phyloP scores from a whole-genome alignment of 2,113 vertebrate genomes.

The Otocyon megalotis region DNA sequence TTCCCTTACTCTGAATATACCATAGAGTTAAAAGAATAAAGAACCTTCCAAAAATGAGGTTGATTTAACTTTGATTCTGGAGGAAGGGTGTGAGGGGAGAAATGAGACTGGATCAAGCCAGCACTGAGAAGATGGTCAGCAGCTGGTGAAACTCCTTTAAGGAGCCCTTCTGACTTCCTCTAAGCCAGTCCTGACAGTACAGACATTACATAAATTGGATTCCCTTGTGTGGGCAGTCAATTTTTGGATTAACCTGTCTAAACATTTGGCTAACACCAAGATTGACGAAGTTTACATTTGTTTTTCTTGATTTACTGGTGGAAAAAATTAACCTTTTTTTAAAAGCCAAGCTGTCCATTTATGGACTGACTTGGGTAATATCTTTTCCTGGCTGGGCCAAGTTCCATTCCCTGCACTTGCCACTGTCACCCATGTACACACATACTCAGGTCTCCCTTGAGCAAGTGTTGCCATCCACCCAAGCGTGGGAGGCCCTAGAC shows the following conservation, averaged over 20 bases:
- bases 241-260: background rate
- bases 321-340: slow-evolving; percentile 4
- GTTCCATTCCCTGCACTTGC: background rate
- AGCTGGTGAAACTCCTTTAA: background rate
- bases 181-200: rapidly evolving
- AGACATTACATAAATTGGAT: background rate
- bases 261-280: background rate
- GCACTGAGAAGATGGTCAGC: background rate
- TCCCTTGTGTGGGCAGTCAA: background rate
- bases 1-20: background rate
- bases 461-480: background rate
- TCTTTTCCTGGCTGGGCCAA: background rate
- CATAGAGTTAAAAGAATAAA: slow-evolving; percentile 10
- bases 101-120: background rate
- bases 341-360: background rate
- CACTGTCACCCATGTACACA: background rate
- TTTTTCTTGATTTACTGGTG: background rate
- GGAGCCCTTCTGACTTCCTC: background rate
- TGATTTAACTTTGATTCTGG: background rate
- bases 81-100: background rate
- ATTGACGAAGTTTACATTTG: background rate
- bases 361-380: background rate
- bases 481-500: background rate
- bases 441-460: background rate
- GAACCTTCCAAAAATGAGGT: background rate